phyloP scores from a whole-genome alignment of 2,888 invertebrate genomes.

The Volucella zonaria region DNA sequence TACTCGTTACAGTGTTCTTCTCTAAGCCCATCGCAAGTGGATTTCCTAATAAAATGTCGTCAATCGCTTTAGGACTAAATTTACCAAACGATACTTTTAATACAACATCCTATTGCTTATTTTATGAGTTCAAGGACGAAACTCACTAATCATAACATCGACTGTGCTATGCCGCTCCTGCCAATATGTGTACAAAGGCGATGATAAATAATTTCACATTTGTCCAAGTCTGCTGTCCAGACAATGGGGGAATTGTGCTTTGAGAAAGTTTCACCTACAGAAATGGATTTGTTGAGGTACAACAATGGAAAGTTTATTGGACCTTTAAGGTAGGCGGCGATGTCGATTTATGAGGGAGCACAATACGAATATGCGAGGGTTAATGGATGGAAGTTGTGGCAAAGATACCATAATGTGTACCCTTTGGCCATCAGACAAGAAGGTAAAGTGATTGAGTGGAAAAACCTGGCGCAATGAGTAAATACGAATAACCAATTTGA shows the following conservation, averaged over 20 bases:
- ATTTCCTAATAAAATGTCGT: constrained; percentile 59
- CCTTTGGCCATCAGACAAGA: too few relatives aligned
- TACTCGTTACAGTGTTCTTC: too few relatives aligned
- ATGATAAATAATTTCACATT: constrained; percentile 4
- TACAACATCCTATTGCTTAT: constrained; percentile 10
- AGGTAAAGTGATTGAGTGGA: too few relatives aligned
- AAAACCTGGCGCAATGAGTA: too few relatives aligned
- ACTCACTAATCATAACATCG: constrained; percentile 19
- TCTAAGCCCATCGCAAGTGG: constrained; percentile 37
- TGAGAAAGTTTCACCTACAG: constrained; percentile 3
- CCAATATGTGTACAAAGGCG: not conserved
- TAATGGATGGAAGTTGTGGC: not conserved
- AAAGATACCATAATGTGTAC: not conserved
- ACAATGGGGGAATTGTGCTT: constrained; percentile 14
- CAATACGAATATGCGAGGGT: not conserved
- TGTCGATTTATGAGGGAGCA: constrained; percentile 1
- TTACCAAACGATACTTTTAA: constrained; percentile 39
- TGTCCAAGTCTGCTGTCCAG: constrained; percentile 4
- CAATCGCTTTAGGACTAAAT: constrained; percentile 50
- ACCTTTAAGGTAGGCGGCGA: not conserved
- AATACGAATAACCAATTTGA: too few relatives aligned
- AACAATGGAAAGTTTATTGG: constrained; percentile 20
- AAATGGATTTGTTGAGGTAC: constrained; percentile 37
- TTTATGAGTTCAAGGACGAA: constrained; percentile 17
- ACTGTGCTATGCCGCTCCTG: not conserved